A percentile compares a stretch with the other conserved stretches of the same genome.
Conservation (phyloP, 2,797 vertebrate genomes). For the Argyrosomus regius region DNA sequence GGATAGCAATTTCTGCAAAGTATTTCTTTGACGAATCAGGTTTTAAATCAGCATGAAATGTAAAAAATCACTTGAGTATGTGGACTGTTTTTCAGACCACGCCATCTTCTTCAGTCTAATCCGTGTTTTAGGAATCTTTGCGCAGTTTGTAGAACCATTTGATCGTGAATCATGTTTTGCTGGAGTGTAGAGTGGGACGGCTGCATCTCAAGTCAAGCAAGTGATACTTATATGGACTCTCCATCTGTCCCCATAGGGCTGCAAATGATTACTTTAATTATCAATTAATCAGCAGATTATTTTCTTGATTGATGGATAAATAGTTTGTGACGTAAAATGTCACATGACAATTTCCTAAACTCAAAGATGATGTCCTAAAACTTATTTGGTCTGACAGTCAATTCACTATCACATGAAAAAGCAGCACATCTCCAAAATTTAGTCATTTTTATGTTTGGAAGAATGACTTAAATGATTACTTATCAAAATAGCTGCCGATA, state of each 20-base stretch:
- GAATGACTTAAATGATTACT: not conserved
- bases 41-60: not conserved
- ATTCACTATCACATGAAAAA: no score
- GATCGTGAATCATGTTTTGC: not conserved
- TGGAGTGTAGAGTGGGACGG: not conserved
- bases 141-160: not conserved
- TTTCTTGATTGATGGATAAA: not conserved
- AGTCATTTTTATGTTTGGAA: not conserved
- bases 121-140: no score
- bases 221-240: not conserved
- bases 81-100: not conserved
- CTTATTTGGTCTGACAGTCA: no score
- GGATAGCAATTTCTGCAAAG: no score
- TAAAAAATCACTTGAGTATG: not conserved
- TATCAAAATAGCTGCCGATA: not conserved
- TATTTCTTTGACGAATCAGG: not conserved
- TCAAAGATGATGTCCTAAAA: not conserved
- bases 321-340: not conserved
- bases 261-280: not conserved
- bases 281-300: not conserved
- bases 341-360: not conserved
- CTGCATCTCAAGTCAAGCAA: not conserved
- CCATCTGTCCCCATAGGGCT: not conserved
- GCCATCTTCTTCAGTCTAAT: not conserved
- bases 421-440: not conserved